Conservation (phyloP, 2,888 invertebrate species). For the Calameuta idolon region DNA sequence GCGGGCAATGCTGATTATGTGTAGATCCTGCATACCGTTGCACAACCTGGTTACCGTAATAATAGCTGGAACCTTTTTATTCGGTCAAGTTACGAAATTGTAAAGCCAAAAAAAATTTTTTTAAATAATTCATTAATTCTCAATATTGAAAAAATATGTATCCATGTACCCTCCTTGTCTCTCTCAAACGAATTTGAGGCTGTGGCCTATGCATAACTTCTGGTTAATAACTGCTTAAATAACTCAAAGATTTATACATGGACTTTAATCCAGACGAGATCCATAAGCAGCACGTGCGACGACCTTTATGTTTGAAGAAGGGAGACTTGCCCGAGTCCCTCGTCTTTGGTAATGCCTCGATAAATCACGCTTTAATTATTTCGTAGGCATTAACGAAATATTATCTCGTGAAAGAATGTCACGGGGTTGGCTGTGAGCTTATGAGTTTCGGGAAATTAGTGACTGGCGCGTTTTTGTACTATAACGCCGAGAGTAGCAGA, state of each 20-base stretch:
- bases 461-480: not conserved
- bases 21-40: not conserved
- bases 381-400: not conserved
- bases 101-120: not conserved
- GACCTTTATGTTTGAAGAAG: not conserved
- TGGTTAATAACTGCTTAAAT: not conserved
- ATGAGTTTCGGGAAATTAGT: not conserved
- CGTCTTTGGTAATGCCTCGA: not conserved
- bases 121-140: not conserved
- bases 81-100: not conserved
- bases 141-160: not conserved
- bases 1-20: not conserved
- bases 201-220: not conserved
- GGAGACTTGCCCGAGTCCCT: not conserved
- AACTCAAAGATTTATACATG: not conserved
- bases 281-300: not conserved
- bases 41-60: not conserved
- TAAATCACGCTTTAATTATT: not conserved
- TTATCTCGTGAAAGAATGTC: not conserved
- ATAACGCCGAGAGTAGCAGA: not conserved
- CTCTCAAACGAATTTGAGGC: not conserved
- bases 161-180: not conserved
- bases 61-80: not conserved
- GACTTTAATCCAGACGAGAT: not conserved
- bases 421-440: not conserved